Percentiles rank a stretch among this genome's conserved stretches.
These are phyloP conservation scores for Atta texana DNA, from an alignment of 1,140 invertebrate species.

Conservation along the genomic window DNA sequence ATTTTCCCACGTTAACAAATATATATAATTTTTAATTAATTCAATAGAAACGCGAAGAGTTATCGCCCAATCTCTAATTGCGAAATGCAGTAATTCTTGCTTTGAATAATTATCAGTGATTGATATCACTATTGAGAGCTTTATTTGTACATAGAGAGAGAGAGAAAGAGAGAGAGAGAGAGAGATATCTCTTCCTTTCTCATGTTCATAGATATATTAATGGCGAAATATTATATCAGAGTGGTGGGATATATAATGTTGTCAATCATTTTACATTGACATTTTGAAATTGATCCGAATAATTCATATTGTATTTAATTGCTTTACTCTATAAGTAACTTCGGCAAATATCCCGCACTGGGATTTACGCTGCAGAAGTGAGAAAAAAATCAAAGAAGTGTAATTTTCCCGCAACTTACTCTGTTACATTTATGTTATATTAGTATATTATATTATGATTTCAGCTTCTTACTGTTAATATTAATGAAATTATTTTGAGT, in stretches of 20 bases:
- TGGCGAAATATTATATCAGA: constrained; percentile 18
- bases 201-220: constrained; percentile 7
- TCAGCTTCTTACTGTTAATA: no score
- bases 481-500: no score
- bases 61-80: neutral
- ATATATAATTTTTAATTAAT: constrained; percentile 22
- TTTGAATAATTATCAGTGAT: neutral
- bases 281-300: constrained; percentile 24
- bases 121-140: neutral
- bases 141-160: neutral
- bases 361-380: no score
- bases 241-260: neutral
- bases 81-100: constrained; percentile 14
- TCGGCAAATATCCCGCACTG: no score
- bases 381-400: no score
- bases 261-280: constrained; percentile 4
- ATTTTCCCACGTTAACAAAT: neutral
- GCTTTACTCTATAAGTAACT: neutral
- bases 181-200: neutral
- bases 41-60: neutral
- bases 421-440: no score
- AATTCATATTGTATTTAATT: neutral
- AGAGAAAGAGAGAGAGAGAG: no score
- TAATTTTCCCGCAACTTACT: no score
- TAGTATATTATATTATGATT: no score